Evolutionary conservation across 2,888 invertebrate species (phyloP).

Genomic region (Pterostichus niger): DNA sequence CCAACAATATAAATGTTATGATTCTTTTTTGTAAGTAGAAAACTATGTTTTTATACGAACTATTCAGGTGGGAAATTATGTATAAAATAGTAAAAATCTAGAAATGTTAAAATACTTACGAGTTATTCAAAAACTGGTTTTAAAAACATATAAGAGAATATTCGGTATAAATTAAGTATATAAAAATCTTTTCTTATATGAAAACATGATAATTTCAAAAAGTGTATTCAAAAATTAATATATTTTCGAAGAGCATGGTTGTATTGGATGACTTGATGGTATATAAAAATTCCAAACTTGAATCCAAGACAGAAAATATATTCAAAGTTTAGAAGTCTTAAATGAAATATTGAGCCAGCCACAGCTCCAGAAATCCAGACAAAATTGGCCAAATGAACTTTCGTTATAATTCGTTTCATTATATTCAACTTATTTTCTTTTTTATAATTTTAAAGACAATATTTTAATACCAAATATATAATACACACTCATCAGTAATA

Average conservation of each 20-base stretch:
- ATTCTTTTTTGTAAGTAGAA: slow-evolving; percentile 56
- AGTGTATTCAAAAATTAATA: background rate
- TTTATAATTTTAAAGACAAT: background rate
- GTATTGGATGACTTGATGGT: background rate
- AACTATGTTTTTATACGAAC: slow-evolving; percentile 55
- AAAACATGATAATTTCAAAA: background rate
- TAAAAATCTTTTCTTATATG: background rate
- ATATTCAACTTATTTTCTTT: background rate
- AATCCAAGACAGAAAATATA: background rate
- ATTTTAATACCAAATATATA: background rate
- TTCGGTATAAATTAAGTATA: slow-evolving; percentile 4
- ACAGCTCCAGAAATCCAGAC: slow-evolving; percentile 4
- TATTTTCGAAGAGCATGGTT: background rate
- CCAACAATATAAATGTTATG: slow-evolving; percentile 54
- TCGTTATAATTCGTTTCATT: slow-evolving; percentile 8
- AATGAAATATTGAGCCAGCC: slow-evolving; percentile 27
- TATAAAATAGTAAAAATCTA: slow-evolving; percentile 67
- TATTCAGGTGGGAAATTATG: slow-evolving; percentile 54
- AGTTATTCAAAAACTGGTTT: slow-evolving; percentile 20
- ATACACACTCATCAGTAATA: background rate
- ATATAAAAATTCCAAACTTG: background rate
- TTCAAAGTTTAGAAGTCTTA: background rate
- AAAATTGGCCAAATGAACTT: slow-evolving; percentile 20
- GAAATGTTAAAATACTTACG: slow-evolving; percentile 47
- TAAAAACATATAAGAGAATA: slow-evolving; percentile 21